Evolutionary conservation across 2,113 vertebrate genomes (phyloP), one percentile per base, ranked within the genome.

Genomic region (Pangasianodon hypophthalmus): DNA sequence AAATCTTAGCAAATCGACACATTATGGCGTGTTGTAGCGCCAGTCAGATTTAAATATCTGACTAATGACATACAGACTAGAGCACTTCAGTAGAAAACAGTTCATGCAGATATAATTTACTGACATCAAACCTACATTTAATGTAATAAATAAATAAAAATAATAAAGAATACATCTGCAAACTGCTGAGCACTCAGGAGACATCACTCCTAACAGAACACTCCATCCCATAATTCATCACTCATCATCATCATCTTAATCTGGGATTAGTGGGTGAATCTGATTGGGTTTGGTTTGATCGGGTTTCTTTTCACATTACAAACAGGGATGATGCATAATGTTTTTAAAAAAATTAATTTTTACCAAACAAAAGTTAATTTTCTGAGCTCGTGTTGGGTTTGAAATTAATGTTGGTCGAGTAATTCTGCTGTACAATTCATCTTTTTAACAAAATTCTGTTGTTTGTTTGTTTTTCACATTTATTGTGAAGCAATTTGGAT

Each of bases 211-310:
- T 16, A 56, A 32, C 64, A 56, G 52, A 85, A 41, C 60, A 54
- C 32, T 73, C 64, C 62, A 69, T 88, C 21, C 82, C 77, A 83
- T 87, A 87, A 90, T 75, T 84, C 85, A 82, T 73, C 62, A 56
- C 13, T 77, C 54, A 52, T 62, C 82, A 60, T 84, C 50, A 71
- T 87, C 85, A 13, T 90, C 44, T 13, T 80, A 81, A 69, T 82
- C 62, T 37, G n/a, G 10, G 48, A 26, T 69, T n/a, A 81, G 46
- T 81, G 44, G 29, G 13, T 5, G 54, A 64, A 75, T 14, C 44
- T 37, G 29, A 52, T 73, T 13, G 21, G 48, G 50, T 29, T 77
- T n/a, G 0, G 46, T 80, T 50, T 77, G 10, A 50, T 79, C 10
- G 5, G 3, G 14, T 32, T 46, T 54, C 14, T 54, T 6, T 81